Conservation (phyloP, 2,888 invertebrate species). For the Cactoblastis cactorum region DNA sequence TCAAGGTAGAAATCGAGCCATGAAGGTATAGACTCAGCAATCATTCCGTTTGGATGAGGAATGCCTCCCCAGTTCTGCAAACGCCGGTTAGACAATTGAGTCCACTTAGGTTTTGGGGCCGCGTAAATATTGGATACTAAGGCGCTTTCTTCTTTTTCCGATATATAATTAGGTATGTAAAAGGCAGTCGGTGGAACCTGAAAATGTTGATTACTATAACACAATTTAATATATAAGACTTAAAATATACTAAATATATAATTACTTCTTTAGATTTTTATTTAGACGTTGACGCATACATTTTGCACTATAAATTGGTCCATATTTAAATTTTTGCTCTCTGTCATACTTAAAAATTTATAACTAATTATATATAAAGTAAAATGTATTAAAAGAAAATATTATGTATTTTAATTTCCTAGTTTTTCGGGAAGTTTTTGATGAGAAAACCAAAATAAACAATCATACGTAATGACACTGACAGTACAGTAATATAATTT, state of each 20-base stretch:
- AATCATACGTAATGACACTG: background rate
- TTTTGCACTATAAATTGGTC: background rate
- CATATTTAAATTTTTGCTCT: background rate
- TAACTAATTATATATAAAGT: no score
- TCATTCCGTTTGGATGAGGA: conserved; percentile 95
- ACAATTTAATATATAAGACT: no score
- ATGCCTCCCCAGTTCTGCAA: conserved; percentile 99
- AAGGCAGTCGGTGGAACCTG: conserved; percentile 82
- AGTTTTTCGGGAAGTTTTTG: background rate
- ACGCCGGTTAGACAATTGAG: conserved; percentile 91
- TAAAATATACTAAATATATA: no score
- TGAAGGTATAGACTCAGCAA: conserved; percentile 91
- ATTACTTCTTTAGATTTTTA: no score
- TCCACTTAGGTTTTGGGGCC: conserved; percentile 97
- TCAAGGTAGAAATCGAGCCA: conserved; percentile 89
- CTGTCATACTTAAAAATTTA: background rate
- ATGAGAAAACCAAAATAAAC: background rate
- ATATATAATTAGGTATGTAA: conserved; percentile 94
- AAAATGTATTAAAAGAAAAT: no score
- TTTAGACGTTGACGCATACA: background rate
- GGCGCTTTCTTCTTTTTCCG: conserved; percentile 83
- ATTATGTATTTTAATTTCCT: no score
- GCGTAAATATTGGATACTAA: conserved; percentile 86
- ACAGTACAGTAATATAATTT: background rate
- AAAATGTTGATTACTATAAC: conserved; percentile 12